These are phyloP conservation scores for Vulpes vulpes DNA, from an alignment of 2,113 vertebrate species.

Conservation along the genomic window DNA sequence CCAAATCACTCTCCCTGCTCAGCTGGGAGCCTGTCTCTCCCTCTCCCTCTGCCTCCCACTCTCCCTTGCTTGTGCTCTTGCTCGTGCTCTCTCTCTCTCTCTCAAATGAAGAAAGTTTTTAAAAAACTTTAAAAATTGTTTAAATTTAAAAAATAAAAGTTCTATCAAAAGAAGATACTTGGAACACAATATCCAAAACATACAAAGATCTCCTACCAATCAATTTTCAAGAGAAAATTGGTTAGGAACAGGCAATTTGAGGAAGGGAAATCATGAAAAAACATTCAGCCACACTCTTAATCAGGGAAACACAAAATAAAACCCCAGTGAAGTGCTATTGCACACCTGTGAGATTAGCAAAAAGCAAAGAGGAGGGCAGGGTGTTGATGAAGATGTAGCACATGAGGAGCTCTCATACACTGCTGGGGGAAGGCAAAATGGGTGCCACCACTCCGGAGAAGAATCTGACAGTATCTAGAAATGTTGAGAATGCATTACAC, in stretches of 20 bases:
- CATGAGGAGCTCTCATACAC: rapidly evolving
- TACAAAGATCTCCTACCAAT: background rate
- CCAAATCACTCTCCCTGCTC: no score
- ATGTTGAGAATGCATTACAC: rapidly evolving
- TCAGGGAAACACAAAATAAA: background rate
- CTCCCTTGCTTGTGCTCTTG: no score
- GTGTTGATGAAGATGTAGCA: no score
- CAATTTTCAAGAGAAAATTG: background rate
- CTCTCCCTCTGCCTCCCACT: no score
- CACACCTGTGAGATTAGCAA: background rate
- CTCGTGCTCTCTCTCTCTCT: no score
- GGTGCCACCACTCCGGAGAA: background rate
- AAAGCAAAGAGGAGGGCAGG: background rate
- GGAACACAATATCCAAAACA: background rate
- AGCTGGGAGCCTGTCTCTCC: no score
- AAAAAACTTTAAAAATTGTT: no score
- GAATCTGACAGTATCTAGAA: background rate
- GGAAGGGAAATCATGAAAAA: background rate
- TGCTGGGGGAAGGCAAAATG: background rate
- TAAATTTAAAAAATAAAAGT: background rate
- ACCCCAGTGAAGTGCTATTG: background rate
- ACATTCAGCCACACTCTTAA: background rate
- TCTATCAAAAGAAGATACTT: background rate
- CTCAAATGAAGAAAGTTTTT: no score
- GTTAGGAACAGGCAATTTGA: background rate